These are phyloP conservation scores for Protosalanx chinensis DNA, from an alignment of 2,797 vertebrate species.

Conservation along the genomic window DNA sequence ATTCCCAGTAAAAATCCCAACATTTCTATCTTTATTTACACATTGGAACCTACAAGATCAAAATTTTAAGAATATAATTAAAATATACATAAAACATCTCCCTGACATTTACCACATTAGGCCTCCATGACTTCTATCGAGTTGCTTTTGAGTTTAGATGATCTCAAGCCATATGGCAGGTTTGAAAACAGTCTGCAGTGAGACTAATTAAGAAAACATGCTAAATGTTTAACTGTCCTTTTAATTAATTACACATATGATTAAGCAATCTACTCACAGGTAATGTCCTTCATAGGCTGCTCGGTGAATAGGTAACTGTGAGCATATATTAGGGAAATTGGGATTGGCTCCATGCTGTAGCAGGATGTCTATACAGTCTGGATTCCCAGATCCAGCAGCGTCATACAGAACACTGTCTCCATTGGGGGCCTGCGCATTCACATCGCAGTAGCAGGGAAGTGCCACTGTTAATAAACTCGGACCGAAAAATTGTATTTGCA, in stretches of 20 bases:
- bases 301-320: constrained; percentile 83
- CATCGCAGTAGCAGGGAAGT: constrained; percentile 50
- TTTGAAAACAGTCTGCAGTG: too few relatives aligned
- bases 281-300: constrained; percentile 83
- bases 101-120: too few relatives aligned
- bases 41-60: too few relatives aligned
- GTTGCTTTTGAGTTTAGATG: constrained; percentile 21
- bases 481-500: constrained; percentile 10
- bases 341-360: constrained; percentile 82
- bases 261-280: constrained; percentile 71
- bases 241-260: background rate
- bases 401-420: constrained; percentile 78
- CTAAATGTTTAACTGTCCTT: background rate
- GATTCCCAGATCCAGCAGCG: constrained; percentile 79
- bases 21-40: too few relatives aligned
- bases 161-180: too few relatives aligned
- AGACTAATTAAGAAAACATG: too few relatives aligned
- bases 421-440: constrained; percentile 79
- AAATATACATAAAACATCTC: too few relatives aligned
- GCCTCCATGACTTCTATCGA: too few relatives aligned
- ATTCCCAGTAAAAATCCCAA: too few relatives aligned
- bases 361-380: constrained; percentile 79
- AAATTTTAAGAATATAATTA: too few relatives aligned
- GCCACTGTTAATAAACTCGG: too few relatives aligned
- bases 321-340: constrained; percentile 74